These are phyloP conservation scores for Loxodonta africana DNA, from an alignment of 2,113 vertebrate species.

Conservation along the genomic window DNA sequence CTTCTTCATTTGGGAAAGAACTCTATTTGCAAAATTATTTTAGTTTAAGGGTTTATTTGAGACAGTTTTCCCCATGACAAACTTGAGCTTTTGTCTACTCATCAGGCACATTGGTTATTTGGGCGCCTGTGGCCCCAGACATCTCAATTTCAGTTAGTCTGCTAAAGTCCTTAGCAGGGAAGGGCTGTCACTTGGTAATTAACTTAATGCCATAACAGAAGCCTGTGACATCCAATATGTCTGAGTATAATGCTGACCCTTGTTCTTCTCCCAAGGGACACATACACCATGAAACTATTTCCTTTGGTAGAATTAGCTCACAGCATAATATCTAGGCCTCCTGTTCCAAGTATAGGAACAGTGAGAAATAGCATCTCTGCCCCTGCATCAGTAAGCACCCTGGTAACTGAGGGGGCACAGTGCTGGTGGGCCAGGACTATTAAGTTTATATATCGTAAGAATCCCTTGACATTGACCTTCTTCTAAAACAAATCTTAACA, in stretches of 20 bases:
- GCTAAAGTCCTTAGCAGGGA: slow-evolving; percentile 34
- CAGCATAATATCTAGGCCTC: not conserved
- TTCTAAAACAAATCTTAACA: slow-evolving; percentile 3
- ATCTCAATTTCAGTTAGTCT: slow-evolving; percentile 48
- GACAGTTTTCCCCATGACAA: not conserved
- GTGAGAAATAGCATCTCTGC: not conserved
- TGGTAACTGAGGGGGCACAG: not conserved
- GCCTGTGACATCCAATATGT: slow-evolving; percentile 62
- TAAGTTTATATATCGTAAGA: not conserved
- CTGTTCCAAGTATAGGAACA: not conserved
- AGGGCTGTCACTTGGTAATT: slow-evolving; percentile 64
- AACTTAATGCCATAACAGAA: slow-evolving; percentile 68
- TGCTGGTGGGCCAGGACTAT: not conserved
- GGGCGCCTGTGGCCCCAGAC: slow-evolving; percentile 20
- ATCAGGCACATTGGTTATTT: not conserved
- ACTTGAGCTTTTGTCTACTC: not conserved
- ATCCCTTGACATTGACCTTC: not conserved
- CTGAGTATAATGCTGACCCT: not conserved
- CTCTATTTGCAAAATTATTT: not conserved
- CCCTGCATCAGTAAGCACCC: not conserved
- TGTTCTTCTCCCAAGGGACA: slow-evolving; percentile 49
- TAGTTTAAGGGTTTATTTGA: not conserved
- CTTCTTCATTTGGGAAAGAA: slow-evolving; percentile 17
- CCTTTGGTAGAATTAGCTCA: not conserved
- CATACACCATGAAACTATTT: not conserved